A percentile compares a stretch with the other conserved stretches of the same genome.
Conservation (phyloP, 1,140 invertebrate genomes). For the Battus philenor region DNA sequence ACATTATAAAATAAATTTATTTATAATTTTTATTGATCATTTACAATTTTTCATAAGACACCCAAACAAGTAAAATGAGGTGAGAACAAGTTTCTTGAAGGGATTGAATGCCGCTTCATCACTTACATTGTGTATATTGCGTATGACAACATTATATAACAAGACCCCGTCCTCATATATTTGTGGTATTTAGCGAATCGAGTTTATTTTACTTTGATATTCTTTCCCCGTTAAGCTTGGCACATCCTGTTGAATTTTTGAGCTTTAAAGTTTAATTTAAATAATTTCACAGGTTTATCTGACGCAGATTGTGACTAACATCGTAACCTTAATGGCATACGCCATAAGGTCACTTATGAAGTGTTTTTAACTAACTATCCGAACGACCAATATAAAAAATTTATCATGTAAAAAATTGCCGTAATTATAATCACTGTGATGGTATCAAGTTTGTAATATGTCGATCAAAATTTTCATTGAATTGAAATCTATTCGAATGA, state of each 20-base stretch:
- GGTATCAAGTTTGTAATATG: too few species aligned
- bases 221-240: conserved; percentile 36
- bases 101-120: conserved; percentile 38
- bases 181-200: conserved; percentile 20
- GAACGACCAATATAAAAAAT: not conserved
- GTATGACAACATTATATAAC: conserved; percentile 30
- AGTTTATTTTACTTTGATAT: conserved; percentile 21
- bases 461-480: too few species aligned
- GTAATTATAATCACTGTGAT: too few species aligned
- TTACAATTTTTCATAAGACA: conserved; percentile 26
- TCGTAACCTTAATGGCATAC: conserved; percentile 13
- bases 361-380: conserved; percentile 4
- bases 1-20: conserved; percentile 58
- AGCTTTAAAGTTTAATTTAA: conserved; percentile 4
- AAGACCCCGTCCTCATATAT: conserved; percentile 22
- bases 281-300: conserved; percentile 8
- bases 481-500: too few species aligned
- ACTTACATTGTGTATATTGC: conserved; percentile 24
- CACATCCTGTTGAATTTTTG: conserved; percentile 30
- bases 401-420: too few species aligned
- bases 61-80: conserved; percentile 37
- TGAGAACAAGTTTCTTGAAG: conserved; percentile 51
- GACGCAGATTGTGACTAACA: conserved; percentile 32
- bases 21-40: conserved; percentile 46
- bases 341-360: conserved; percentile 2